phyloP scores from a whole-genome alignment of 2,797 vertebrate species.

The Paguma larvata region DNA sequence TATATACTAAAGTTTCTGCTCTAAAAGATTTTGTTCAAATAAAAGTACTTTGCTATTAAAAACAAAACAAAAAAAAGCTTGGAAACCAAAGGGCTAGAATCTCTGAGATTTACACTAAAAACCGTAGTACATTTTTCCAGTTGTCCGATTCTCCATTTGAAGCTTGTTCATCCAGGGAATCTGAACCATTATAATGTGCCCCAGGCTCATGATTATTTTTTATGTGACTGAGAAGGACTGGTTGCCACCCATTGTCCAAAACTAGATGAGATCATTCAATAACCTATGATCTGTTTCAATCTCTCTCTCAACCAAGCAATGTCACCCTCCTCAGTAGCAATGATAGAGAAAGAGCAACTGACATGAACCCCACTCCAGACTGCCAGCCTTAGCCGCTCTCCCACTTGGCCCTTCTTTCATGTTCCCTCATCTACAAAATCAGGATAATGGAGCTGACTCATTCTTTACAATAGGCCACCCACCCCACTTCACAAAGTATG shows the following conservation, averaged over 20 bases:
- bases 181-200: background rate
- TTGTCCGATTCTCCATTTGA: background rate
- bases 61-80: background rate
- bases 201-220: constrained; percentile 10
- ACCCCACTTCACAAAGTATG: background rate
- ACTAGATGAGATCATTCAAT: background rate
- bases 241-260: background rate
- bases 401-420: background rate
- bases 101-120: background rate
- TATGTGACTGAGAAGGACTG: background rate
- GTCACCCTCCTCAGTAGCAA: background rate
- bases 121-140: background rate
- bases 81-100: background rate
- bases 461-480: background rate
- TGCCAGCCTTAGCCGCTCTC: background rate
- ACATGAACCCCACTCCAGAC: background rate
- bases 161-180: background rate
- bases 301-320: background rate
- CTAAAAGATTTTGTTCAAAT: background rate
- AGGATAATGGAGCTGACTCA: background rate
- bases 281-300: background rate
- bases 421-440: background rate
- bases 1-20: background rate
- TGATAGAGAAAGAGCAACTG: background rate
- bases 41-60: background rate